Conservation (phyloP, 2,113 vertebrate species). For the Hemiscyllium ocellatum region DNA sequence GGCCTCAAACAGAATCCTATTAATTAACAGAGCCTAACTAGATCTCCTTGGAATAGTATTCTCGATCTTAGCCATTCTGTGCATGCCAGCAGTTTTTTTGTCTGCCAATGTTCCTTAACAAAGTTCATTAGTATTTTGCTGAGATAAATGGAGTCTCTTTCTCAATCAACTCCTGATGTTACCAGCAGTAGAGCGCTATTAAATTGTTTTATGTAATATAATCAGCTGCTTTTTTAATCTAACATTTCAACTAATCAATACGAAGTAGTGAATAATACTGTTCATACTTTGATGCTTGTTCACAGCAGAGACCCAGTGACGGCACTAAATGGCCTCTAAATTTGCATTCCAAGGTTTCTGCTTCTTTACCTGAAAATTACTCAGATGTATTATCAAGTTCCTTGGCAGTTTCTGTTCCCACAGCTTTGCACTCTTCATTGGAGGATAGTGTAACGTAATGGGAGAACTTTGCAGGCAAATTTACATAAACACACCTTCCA, state of each 20-base stretch:
- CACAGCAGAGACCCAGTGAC: slow-evolving; percentile 11
- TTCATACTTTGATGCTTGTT: not conserved
- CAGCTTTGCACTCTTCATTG: not conserved
- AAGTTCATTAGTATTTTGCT: slow-evolving; percentile 23
- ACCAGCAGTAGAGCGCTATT: slow-evolving; percentile 32
- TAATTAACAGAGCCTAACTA: not conserved
- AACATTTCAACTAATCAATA: slow-evolving; percentile 36
- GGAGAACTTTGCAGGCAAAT: not conserved
- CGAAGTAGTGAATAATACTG: slow-evolving; percentile 19
- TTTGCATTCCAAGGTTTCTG: not conserved
- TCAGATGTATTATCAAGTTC: not conserved
- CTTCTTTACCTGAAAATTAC: not conserved
- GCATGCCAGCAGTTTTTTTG: not conserved
- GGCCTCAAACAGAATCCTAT: slow-evolving; percentile 5
- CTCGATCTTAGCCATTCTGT: not conserved
- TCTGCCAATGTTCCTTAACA: not conserved
- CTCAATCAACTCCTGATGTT: slow-evolving; percentile 13
- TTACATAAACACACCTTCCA: not conserved
- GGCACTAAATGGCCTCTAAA: slow-evolving; percentile 13
- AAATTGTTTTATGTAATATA: slow-evolving; percentile 25
- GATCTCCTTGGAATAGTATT: not conserved
- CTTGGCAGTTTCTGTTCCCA: not conserved
- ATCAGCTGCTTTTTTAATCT: slow-evolving; percentile 34
- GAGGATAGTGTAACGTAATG: slow-evolving; percentile 11
- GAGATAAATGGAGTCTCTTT: slow-evolving; percentile 19